Base-by-base conservation (phyloP, 2,797 vertebrate genomes). In the Novumbra hubbsi region DNA sequence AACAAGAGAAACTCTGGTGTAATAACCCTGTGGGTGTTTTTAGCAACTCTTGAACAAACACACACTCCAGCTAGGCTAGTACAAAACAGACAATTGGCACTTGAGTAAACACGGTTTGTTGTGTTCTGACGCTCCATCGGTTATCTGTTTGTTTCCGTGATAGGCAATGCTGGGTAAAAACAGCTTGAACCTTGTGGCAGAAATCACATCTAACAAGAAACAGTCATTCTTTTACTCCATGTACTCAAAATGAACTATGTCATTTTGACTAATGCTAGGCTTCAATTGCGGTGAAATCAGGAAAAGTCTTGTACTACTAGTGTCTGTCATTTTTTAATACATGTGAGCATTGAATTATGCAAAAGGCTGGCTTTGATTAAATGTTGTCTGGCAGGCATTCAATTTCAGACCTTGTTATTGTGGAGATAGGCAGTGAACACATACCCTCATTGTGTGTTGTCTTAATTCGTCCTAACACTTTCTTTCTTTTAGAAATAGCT, bases 281-380 rank as follows among this genome's bases (percentile, higher is more conserved):
- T 84, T 86, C 73, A 77, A 74, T 83, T 88, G 88, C 41, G 84
- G 87, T 87, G 73, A 83, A 87, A 90, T 88, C 88, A 86, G 83
- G 76, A 85, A 78, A 88, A 80, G 78, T 81, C 81, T 80, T 71
- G 32, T 70, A 78, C 80, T 78, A 65, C 79, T 19, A 45, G 60
- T 78, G 85, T 89, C 86, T 84, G 77, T 84, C 80, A 76, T 73
- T 72, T 48, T 81, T n/a, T 76, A 81, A 86, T 84, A 80, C 63
- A 79, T 63, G 73, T 52, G 34, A 67, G 67, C 45, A 63, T 82
- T 88, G 85, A 89, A 87, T 86, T 62, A 76, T 70, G 24, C 72
- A 74, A 21, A 83, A 74, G 64, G 83, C 91, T 93, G 92, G 85
- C 77, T 91, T 81, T 86, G 80, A 89, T 92, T 90, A 91, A 75